phyloP scores from a whole-genome alignment of 2,113 vertebrate species.

The Ammodytes dubius region DNA sequence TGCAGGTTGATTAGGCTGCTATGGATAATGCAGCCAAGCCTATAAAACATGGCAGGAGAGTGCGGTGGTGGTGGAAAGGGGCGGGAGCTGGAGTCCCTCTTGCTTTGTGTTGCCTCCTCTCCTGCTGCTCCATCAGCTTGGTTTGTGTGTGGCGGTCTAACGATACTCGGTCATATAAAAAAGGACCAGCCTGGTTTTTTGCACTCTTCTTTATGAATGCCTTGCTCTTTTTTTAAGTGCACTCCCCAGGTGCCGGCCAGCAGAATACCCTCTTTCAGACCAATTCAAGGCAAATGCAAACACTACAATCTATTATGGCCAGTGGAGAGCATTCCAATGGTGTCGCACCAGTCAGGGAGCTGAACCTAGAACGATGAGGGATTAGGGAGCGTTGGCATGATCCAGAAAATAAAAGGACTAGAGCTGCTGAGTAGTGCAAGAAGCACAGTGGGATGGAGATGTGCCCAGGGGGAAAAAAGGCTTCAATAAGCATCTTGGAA shows the following conservation, averaged over 20 bases:
- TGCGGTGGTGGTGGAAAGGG: constrained; percentile 58
- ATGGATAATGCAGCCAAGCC: constrained; percentile 83
- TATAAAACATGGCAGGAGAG: constrained; percentile 77
- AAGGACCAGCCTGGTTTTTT: constrained; percentile 78
- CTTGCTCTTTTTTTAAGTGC: constrained; percentile 81
- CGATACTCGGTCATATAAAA: constrained; percentile 74
- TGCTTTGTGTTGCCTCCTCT: constrained; percentile 79
- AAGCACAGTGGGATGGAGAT: constrained; percentile 38
- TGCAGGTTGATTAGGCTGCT: constrained; percentile 83
- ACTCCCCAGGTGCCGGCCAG: constrained; percentile 77
- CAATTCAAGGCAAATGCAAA: constrained; percentile 80
- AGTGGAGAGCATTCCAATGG: constrained; percentile 76
- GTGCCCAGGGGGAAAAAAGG: not conserved
- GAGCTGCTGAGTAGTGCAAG: constrained; percentile 44
- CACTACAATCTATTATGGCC: constrained; percentile 79
- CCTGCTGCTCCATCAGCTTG: constrained; percentile 82
- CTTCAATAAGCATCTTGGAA: constrained; percentile 14
- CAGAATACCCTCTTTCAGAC: constrained; percentile 79
- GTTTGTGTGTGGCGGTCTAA: constrained; percentile 82
- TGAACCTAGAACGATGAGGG: constrained; percentile 57
- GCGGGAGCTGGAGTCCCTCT: constrained; percentile 65
- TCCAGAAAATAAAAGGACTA: constrained; percentile 49
- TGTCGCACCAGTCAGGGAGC: constrained; percentile 67
- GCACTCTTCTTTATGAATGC: constrained; percentile 80
- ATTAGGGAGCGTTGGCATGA: constrained; percentile 62